Evolutionary conservation across 2,888 invertebrate species (phyloP), one percentile per base, ranked within the genome.

Genomic region (Erebia aethiops): DNA sequence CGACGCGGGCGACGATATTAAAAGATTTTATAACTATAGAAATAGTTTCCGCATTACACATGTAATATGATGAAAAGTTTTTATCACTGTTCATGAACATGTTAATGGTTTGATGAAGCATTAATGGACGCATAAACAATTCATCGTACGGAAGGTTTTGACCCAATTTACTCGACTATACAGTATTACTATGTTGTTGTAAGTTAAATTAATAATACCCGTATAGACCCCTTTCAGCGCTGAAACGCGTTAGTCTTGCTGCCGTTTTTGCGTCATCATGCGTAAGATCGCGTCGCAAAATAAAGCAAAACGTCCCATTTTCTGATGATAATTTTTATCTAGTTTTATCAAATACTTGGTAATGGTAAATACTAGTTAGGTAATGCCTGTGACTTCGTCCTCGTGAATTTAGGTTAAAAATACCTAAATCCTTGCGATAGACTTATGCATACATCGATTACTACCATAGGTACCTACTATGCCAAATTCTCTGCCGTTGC

Each of bases 121-220:
- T 60, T 60, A 60, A 60, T 60, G 60, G 60, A 41, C 60, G 41
- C 60, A 60, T 60, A 60, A 60, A 60, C 60, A 60, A 60, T 60
- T 41, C 43, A 60, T 43, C 41, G 41, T 41, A 10, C 41, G 41
- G n/a, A 60, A 16, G 60, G 57, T 65, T 72, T 68, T 72, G 69
- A 61, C 65, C 69, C 62, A 69, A 69, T 65, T 68, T 56, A 8
- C 71, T 54, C 65, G 67, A 41, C 64, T 58, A 58, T 52, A 64
- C 68, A 61, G 65, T 63, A 46, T 61, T 69, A 69, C 54, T 69
- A 56, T 69, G 57, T 69, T 58, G 56, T 64, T 41, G 35, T 60
- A 9, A 10, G n/a, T 16, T 16, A 60, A 35, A 60, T 60, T 60
- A 60, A 60, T 43, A 60, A 58, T 41, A 58, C 13, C 60, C n/a